A percentile compares a stretch with the other conserved stretches of the same genome.
phyloP scores from a whole-genome alignment of 2,888 invertebrate genomes.

The Apodemia duryi region DNA sequence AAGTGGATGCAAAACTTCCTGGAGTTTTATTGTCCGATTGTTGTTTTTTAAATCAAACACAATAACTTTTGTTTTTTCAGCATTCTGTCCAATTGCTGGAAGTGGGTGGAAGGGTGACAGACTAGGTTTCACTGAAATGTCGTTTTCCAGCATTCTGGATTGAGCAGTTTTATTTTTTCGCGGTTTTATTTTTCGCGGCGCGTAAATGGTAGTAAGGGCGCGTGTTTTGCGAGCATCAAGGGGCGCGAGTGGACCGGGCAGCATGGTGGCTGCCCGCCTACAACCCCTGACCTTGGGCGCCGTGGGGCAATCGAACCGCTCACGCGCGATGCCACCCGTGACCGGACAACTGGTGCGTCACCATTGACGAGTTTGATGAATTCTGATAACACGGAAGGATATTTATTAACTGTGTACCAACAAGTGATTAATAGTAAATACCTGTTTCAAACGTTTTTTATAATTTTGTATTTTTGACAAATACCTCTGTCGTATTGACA shows the following conservation, averaged over 20 bases:
- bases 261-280: slow-evolving; percentile 64
- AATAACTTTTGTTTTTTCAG: slow-evolving; percentile 61
- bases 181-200: slow-evolving; percentile 61
- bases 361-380: slow-evolving; percentile 25
- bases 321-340: slow-evolving; percentile 32
- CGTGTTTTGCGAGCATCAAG: slow-evolving; percentile 62
- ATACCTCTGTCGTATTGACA: neutral
- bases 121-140: slow-evolving; percentile 53
- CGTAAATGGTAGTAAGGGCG: slow-evolving; percentile 70
- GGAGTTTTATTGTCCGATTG: slow-evolving; percentile 44
- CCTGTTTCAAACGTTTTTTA: neutral
- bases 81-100: slow-evolving; percentile 67
- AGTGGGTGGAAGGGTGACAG: slow-evolving; percentile 70
- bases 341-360: slow-evolving; percentile 23
- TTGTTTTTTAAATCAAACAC: slow-evolving; percentile 56
- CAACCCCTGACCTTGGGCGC: slow-evolving; percentile 57
- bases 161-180: slow-evolving; percentile 63
- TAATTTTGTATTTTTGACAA: neutral
- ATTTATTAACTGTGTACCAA: slow-evolving; percentile 3
- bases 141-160: slow-evolving; percentile 65
- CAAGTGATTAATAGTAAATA: neutral
- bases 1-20: slow-evolving; percentile 62
- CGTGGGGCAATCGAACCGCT: slow-evolving; percentile 42
- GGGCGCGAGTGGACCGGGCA: slow-evolving; percentile 63
- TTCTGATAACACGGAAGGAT: slow-evolving; percentile 25